Evolutionary conservation across 2,888 invertebrate species (phyloP), one percentile per base, ranked within the genome.

Genomic region (Drosophila pseudotakahashii): DNA sequence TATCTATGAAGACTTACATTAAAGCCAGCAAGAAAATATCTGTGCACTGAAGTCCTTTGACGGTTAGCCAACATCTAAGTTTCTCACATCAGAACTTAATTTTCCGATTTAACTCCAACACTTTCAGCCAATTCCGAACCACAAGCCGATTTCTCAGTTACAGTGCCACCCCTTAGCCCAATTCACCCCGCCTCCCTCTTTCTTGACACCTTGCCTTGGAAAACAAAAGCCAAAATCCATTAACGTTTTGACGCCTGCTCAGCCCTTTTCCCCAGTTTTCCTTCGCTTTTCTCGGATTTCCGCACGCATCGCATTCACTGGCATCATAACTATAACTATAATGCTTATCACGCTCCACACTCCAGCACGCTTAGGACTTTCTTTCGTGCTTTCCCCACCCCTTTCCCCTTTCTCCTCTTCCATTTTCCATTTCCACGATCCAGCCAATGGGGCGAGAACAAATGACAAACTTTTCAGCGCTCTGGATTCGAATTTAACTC

Each of bases 401-500:
- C 30, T 1, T 26, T 5, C 48, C 41, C 19, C 45, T 34, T 32
- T 32, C 32, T n/a, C n/a, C n/a, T n/a, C n/a, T n/a, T n/a, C 55
- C 58, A 54, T 59, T 59, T 59, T 41, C 66, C 53, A 50, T 64
- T 54, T 54, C 77, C 81, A 76, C 73, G 67, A 61, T 41, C 55
- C 66, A 55, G 58, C 64, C 70, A 70, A 70, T 70, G 70, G 72
- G 72, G 66, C 73, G 66, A 66, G 45, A 73, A 66, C 72, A 74
- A 81, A 74, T 81, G 84, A 87, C 77, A 81, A 81, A 87, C 81
- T 81, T 81, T 73, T 83, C 66, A 66, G 85, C 79, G 75, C 69
- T 82, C 64, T 58, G 81, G 87, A 81, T 81, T 84, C 87, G 81
- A 81, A 84, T 81, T 81, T 81, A 81, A 81, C 81, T 81, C 81